Evolutionary conservation across 2,113 vertebrate species (phyloP), one percentile per base, ranked within the genome.

Genomic region (Propithecus coquereli): DNA sequence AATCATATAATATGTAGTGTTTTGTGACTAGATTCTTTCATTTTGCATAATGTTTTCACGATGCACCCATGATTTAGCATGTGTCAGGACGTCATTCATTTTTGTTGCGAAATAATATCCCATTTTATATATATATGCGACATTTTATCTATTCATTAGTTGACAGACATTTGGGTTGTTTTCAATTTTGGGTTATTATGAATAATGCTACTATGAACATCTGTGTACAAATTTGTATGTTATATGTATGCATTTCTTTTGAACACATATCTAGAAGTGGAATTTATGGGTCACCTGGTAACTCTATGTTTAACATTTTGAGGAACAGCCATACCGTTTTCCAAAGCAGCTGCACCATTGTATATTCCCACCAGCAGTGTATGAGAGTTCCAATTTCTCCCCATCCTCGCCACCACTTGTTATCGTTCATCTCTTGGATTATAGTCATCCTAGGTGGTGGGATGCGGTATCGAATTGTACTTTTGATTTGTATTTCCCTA

Each of bases 401-500:
- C 25, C 11, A 47, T 77, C 74, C 7, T 83, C 17, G 2, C 1
- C 22, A 87, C 57, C 10, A 84, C n/a, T 87, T 89, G 27, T 76
- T 79, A 47, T 37, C 84, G 16, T 73, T 71, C 3, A 30, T 91
- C 54, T 85, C 54, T 94, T 89, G 6, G 32, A 73, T 47, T 65
- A 37, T 86, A 90, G 37, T 34, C 54, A n/a, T 66, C 16, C 13
- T 80, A 85, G 59, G 40, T 68, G 23, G 17, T 74, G 34, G 12
- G 37, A 89, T 37, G 22, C 66, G 6, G 23, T 87, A 63, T 92
- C 37, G 68, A 37, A 14, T 61, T 89, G 5, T 57, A 54, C 6
- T 70, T 92, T 94, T 92, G 25, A 92, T 66, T 84, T 85, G 20
- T 84, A 92, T 76, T 76, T 92, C 12, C 40, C 45, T 32, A 76